Evolutionary conservation across 2,888 invertebrate genomes (phyloP), one percentile per base, ranked within the genome.

Genomic region (Metacarcinus magister): DNA sequence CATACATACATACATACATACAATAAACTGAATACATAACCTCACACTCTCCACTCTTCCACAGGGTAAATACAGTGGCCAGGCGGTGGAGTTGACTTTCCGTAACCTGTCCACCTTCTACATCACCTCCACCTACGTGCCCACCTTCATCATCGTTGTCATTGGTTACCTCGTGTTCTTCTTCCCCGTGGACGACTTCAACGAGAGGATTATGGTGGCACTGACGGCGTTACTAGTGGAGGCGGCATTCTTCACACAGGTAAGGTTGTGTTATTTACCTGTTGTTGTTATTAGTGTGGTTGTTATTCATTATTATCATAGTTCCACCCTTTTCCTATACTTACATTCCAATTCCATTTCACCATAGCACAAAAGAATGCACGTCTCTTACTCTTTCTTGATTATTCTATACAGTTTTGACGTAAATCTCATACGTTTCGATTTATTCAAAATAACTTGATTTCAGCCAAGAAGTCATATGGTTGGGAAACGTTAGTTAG

Each of bases 51-150:
- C 46, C 91, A 46, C 46, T 44, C 46, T 2, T 44, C n/a, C 23
- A 23, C 96, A 96, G 96, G 96, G 92, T 19, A 96, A 95, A 89
- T 95, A 94, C 96, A 96, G 96, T n/a, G 96, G 96, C 0, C 96
- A 96, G 67, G 95, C 67, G 28, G 89, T 96, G n/a, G 92, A 92
- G 67, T 10, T 96, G 44, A 96, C 92, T 43, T 96, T 96, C 93
- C 82, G 67, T 23, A 96, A 96, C 89, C 95, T 96, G 0, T 96
- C 96, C 60, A 96, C 96, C 87, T 96, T 96, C 95, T 96, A 96
- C 96, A 75, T 96, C 87, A 95, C 95, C 23, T 96, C 96, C 43
- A 96, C 96, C n/a, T 96, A 96, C 96, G 90, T 96, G n/a, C 96
- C 96, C 10, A 96, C 96, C 92, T 96, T 96, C 92, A 96, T 96